Conservation (phyloP, 2,888 invertebrate genomes). For the Drosophila demipolita region DNA sequence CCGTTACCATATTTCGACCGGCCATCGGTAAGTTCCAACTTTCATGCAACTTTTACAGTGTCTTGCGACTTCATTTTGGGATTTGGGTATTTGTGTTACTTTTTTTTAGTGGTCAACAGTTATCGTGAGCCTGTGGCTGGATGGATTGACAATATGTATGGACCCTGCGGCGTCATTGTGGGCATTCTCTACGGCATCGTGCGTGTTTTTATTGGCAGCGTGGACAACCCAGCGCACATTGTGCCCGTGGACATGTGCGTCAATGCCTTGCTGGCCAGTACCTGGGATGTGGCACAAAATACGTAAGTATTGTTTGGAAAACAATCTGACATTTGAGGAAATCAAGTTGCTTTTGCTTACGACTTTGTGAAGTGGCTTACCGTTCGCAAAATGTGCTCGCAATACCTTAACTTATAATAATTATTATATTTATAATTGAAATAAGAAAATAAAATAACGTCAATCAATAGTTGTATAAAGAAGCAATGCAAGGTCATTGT, state of each 20-base stretch:
- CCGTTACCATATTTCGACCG: constrained; percentile 89
- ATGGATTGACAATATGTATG: constrained; percentile 91
- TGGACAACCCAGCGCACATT: constrained; percentile 84
- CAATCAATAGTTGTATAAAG: too few relatives aligned
- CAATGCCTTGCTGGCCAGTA: constrained; percentile 85
- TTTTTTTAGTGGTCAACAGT: constrained; percentile 85
- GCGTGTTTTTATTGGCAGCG: constrained; percentile 84
- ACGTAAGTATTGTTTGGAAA: constrained; percentile 61
- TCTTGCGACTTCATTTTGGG: not conserved
- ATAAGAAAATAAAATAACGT: not conserved
- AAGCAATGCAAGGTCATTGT: too few relatives aligned
- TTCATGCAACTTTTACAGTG: not conserved
- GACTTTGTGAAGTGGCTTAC: not conserved
- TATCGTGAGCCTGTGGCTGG: constrained; percentile 87
- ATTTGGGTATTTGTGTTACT: not conserved
- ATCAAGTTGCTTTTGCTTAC: not conserved
- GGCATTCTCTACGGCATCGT: constrained; percentile 89
- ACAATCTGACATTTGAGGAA: not conserved
- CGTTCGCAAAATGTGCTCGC: not conserved
- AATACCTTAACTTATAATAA: not conserved
- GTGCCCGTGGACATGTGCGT: constrained; percentile 86
- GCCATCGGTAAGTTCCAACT: constrained; percentile 86
- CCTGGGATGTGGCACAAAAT: constrained; percentile 86
- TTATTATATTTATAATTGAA: too few relatives aligned
- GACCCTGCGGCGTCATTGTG: constrained; percentile 86